phyloP scores from a whole-genome alignment of 2,888 invertebrate species.

The Suillia variegata region DNA sequence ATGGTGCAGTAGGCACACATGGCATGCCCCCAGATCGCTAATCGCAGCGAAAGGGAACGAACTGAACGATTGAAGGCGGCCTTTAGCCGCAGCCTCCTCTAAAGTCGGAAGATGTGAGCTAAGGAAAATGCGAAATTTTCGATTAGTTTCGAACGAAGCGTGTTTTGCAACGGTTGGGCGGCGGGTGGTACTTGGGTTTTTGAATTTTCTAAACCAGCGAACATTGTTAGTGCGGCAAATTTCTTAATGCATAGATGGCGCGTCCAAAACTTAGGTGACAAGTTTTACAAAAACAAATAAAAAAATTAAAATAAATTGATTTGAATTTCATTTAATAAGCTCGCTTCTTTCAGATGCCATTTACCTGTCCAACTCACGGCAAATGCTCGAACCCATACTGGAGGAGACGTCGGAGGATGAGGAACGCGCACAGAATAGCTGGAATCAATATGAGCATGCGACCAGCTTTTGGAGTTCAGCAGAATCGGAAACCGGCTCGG shows the following conservation, averaged over 20 bases:
- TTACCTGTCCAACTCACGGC: conserved; percentile 57
- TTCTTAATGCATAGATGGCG: conserved; percentile 35
- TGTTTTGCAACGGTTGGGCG: conserved; percentile 26
- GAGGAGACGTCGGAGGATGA: conserved; percentile 87
- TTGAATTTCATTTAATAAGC: too few relatives aligned
- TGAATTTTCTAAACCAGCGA: too few relatives aligned
- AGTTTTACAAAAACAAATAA: background rate
- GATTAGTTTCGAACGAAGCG: conserved; percentile 28
- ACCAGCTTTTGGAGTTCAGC: conserved; percentile 63
- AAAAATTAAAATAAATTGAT: background rate
- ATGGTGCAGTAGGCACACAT: too few relatives aligned
- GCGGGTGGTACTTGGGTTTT: too few relatives aligned
- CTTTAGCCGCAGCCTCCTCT: too few relatives aligned
- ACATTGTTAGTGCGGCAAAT: conserved; percentile 8
- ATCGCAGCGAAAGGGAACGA: too few relatives aligned
- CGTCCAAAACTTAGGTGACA: conserved; percentile 29
- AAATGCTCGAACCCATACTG: conserved; percentile 79
- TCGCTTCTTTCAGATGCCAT: conserved; percentile 48
- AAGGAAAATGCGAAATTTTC: too few relatives aligned
- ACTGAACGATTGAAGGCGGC: too few relatives aligned
- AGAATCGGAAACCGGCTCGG: conserved; percentile 83
- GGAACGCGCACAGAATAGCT: conserved; percentile 54
- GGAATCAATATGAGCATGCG: conserved; percentile 52
- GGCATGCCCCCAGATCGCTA: too few relatives aligned
- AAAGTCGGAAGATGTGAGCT: too few relatives aligned